Conservation (phyloP, 2,797 vertebrate genomes). For the Enteromius thamalakanensis region DNA sequence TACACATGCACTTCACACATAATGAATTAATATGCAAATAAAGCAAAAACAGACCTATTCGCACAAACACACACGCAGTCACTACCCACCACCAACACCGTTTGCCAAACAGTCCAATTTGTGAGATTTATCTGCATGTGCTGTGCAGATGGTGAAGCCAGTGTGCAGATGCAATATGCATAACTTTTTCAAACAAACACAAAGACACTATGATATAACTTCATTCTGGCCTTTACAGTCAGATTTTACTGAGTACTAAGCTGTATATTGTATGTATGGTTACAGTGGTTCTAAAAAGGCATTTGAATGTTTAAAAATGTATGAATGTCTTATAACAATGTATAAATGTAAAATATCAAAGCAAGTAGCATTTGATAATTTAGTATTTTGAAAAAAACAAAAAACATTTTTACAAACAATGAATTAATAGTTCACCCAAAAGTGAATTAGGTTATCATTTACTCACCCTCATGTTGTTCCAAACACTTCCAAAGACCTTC, state of each 20-base stretch:
- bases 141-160: conserved; percentile 54
- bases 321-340: background rate
- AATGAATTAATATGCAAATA: conserved; percentile 34
- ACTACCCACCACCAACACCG: conserved; percentile 25
- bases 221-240: background rate
- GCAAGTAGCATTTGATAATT: background rate
- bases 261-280: background rate
- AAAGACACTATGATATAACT: background rate
- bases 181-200: conserved; percentile 20
- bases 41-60: conserved; percentile 34
- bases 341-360: background rate
- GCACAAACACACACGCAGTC: conserved; percentile 17
- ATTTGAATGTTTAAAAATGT: background rate
- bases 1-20: conserved; percentile 22
- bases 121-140: conserved; percentile 47
- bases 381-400: no score
- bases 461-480: background rate
- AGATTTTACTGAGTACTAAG: background rate
- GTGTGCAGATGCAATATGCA: conserved; percentile 38
- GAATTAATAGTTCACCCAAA: background rate
- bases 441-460: background rate
- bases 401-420: background rate
- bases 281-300: background rate
- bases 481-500: background rate
- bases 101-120: conserved; percentile 45